Evolutionary conservation across 1,140 invertebrate species (phyloP).

Genomic region (Cydia fagiglandana): DNA sequence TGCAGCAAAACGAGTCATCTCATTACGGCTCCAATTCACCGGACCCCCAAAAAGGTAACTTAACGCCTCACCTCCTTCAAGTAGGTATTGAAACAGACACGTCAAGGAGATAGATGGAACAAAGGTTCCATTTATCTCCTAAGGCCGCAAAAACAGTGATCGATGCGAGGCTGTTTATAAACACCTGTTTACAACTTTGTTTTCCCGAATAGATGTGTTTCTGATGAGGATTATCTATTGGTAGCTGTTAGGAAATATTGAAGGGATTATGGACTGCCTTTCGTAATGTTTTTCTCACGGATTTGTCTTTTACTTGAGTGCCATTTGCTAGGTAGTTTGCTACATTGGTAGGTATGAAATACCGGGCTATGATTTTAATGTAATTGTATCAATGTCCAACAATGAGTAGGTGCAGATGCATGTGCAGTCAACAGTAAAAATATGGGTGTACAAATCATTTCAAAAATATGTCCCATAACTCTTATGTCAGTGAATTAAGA

Average conservation of each 20-base stretch:
- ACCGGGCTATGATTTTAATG: too few species aligned
- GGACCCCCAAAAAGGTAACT: not conserved
- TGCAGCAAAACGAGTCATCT: not conserved
- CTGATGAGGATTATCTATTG: not conserved
- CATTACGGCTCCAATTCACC: not conserved
- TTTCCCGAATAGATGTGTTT: not conserved
- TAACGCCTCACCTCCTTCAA: not conserved
- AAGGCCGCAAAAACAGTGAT: conserved; percentile 20
- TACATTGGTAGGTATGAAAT: too few species aligned
- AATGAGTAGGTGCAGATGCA: too few species aligned
- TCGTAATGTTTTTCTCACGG: not conserved
- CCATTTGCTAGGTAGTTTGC: not conserved
- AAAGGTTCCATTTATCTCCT: conserved; percentile 23
- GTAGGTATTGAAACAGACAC: conserved; percentile 14
- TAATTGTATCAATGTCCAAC: too few species aligned
- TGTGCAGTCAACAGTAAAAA: too few species aligned
- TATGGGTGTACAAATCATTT: too few species aligned
- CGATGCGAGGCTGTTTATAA: conserved; percentile 28
- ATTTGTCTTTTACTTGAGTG: not conserved
- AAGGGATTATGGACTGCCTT: not conserved
- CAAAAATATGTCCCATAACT: too few species aligned
- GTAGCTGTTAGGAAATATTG: not conserved
- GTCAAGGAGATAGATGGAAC: conserved; percentile 23
- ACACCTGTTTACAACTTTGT: conserved; percentile 28
- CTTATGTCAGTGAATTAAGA: too few species aligned